phyloP scores from a whole-genome alignment of 2,888 invertebrate genomes.

The Drosophila robusta region DNA sequence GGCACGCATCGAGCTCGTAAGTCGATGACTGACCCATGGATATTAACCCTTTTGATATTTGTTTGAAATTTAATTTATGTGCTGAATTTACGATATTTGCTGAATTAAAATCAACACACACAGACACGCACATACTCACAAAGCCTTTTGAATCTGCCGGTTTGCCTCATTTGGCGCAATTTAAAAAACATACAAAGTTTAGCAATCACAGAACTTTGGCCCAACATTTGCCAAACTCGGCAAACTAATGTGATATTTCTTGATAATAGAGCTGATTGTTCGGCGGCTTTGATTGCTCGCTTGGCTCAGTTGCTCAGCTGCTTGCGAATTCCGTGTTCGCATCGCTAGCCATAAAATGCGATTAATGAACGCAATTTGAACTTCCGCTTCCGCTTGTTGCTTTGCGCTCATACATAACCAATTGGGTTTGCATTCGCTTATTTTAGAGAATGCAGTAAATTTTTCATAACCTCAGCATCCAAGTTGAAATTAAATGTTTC shows the following conservation, averaged over 20 bases:
- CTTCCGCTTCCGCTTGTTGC: conserved; percentile 48
- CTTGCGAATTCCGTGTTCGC: conserved; percentile 49
- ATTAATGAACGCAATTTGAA: conserved; percentile 56
- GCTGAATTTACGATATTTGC: conserved; percentile 68
- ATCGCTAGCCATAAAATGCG: conserved; percentile 48
- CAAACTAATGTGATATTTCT: conserved; percentile 67
- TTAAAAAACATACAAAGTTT: conserved; percentile 63
- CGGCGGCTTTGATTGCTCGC: conserved; percentile 22
- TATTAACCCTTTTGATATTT: conserved; percentile 73
- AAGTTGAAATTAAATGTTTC: conserved; percentile 7
- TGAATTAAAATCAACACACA: conserved; percentile 69
- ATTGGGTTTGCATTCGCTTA: conserved; percentile 6
- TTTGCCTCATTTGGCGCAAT: conserved; percentile 61
- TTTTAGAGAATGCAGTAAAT: conserved; percentile 7
- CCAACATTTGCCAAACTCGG: conserved; percentile 40
- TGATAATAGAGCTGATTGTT: conserved; percentile 62
- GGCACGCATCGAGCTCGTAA: conserved; percentile 55
- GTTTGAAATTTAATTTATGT: conserved; percentile 73
- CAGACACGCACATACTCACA: neutral
- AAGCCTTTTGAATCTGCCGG: conserved; percentile 5
- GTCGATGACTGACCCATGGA: conserved; percentile 42
- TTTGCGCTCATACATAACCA: conserved; percentile 23
- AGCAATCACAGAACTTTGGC: conserved; percentile 51
- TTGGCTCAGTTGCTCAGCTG: conserved; percentile 18
- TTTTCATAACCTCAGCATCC: neutral